These are phyloP conservation scores for Melanotaenia trifasciata DNA, from an alignment of 2,797 vertebrate species.

Conservation along the genomic window DNA sequence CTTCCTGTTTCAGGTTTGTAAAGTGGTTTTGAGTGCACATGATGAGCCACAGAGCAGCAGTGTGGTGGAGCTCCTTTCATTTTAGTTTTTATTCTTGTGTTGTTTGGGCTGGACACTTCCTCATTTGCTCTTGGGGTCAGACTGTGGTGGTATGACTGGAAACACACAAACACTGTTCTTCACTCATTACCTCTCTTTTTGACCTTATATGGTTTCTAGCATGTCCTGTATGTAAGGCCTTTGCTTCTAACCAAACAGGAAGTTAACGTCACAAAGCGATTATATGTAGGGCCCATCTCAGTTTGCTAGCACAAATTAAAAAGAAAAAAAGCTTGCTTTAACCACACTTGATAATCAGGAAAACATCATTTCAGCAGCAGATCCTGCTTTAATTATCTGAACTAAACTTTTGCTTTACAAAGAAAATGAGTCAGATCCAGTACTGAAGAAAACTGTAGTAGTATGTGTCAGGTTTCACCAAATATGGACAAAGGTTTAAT, in stretches of 20 bases:
- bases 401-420: neutral
- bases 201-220: constrained; percentile 74
- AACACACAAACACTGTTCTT: constrained; percentile 19
- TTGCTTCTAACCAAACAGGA: constrained; percentile 70
- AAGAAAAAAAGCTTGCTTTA: neutral
- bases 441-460: neutral
- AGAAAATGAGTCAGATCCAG: neutral
- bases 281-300: neutral
- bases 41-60: constrained; percentile 9
- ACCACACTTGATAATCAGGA: neutral
- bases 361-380: neutral
- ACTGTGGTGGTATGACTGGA: constrained; percentile 45
- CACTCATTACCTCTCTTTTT: constrained; percentile 59
- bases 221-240: constrained; percentile 51
- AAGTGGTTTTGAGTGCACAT: constrained; percentile 8
- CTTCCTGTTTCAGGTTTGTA: constrained; percentile 35
- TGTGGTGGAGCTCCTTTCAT: neutral
- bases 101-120: constrained; percentile 70
- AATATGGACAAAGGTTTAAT: neutral
- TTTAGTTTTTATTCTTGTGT: constrained; percentile 48
- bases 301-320: constrained; percentile 4
- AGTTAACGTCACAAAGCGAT: constrained; percentile 50
- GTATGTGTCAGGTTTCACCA: neutral
- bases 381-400: neutral
- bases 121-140: constrained; percentile 54